Conservation (phyloP, 2,797 vertebrate species). For the Acropternis orthonyx region DNA sequence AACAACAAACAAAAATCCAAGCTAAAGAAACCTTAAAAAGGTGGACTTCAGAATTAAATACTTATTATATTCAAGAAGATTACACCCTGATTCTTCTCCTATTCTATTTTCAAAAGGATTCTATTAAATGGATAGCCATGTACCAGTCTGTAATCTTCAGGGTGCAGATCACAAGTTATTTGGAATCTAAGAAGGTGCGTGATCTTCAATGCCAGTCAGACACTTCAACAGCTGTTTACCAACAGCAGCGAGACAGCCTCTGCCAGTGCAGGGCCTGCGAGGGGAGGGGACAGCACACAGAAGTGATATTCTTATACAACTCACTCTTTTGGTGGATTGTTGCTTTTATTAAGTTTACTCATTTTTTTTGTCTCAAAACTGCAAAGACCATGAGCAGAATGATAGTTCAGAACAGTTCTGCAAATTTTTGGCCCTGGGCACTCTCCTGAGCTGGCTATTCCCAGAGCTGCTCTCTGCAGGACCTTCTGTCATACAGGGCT, state of each 20-base stretch:
- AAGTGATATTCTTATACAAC: neutral
- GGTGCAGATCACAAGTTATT: neutral
- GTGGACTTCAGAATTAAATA: neutral
- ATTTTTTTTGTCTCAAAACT: slow-evolving; percentile 50
- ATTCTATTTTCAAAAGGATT: neutral
- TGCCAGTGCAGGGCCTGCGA: neutral
- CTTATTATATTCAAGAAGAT: neutral
- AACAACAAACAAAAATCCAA: neutral
- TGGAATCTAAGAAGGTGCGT: neutral
- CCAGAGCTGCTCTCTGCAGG: neutral
- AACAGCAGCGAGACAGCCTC: neutral
- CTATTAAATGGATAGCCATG: neutral
- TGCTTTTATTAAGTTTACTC: slow-evolving; percentile 49
- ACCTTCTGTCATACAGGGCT: neutral
- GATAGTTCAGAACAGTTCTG: slow-evolving; percentile 9
- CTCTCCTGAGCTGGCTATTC: neutral
- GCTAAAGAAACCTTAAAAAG: neutral
- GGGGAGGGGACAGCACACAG: neutral
- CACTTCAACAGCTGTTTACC: neutral
- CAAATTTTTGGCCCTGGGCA: neutral
- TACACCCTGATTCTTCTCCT: neutral
- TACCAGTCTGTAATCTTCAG: neutral
- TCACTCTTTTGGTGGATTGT: neutral
- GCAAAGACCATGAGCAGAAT: neutral
- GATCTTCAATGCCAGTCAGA: neutral